Evolutionary conservation across 2,113 vertebrate species (phyloP).

Genomic region (Sebastes schlegelii): DNA sequence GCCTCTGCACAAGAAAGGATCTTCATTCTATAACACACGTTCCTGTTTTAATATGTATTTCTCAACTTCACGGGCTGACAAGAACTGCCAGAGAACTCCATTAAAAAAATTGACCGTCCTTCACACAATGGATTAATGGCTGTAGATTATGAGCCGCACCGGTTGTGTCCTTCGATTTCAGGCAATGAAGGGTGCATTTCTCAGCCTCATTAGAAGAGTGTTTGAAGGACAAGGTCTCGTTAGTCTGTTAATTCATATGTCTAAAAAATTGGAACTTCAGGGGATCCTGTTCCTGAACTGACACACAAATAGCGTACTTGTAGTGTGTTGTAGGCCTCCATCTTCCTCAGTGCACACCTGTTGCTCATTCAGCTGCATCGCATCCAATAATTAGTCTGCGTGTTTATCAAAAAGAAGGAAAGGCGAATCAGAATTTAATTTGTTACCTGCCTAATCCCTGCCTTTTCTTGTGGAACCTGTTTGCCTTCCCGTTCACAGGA

Average conservation of each 20-base stretch:
- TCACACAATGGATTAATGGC: too few species aligned
- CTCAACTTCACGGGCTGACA: not conserved
- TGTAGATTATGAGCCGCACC: not conserved
- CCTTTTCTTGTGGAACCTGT: not conserved
- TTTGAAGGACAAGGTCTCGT: not conserved
- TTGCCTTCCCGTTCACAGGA: slow-evolving; percentile 14
- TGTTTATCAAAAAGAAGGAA: not conserved
- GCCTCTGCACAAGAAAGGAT: too few species aligned
- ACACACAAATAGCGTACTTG: not conserved
- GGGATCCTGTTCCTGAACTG: not conserved
- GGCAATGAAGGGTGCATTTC: not conserved
- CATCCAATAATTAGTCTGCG: slow-evolving; percentile 14
- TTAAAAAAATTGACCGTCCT: not conserved
- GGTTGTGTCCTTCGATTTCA: not conserved
- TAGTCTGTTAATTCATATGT: not conserved
- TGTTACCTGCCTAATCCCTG: not conserved
- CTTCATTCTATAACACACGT: too few species aligned
- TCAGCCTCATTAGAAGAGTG: not conserved
- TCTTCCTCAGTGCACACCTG: slow-evolving; percentile 9
- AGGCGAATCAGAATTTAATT: not conserved
- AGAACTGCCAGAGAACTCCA: not conserved
- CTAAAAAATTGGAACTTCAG: too few species aligned
- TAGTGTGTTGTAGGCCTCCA: not conserved
- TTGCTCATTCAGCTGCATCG: slow-evolving; percentile 34
- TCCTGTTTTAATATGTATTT: not conserved